A percentile compares a stretch with the other conserved stretches of the same genome.
phyloP scores from a whole-genome alignment of 2,797 vertebrate genomes.

The Setipinna tenuifilis region DNA sequence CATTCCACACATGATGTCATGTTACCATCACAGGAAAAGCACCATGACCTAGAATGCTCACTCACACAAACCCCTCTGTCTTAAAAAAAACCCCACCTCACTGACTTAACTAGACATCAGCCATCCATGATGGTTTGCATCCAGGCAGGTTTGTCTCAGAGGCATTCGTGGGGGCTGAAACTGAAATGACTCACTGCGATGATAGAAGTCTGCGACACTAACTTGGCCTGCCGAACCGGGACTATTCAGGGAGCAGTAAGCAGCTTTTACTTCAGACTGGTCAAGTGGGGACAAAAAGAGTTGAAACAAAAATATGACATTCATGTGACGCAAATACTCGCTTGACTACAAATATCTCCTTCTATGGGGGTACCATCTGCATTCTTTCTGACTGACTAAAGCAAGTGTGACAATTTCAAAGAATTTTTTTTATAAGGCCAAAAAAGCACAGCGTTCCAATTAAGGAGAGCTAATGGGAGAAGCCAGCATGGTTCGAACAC shows the following conservation, averaged over 20 bases:
- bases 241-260: constrained; percentile 5
- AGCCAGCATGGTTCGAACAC: background rate
- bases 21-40: background rate
- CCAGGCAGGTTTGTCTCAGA: constrained; percentile 17
- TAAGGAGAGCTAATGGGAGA: background rate
- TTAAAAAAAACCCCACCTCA: constrained; percentile 25
- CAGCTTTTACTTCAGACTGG: constrained; percentile 7
- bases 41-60: constrained; percentile 27
- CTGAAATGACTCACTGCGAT: background rate
- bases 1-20: background rate
- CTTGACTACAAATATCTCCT: background rate
- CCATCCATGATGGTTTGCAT: constrained; percentile 35
- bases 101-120: constrained; percentile 29
- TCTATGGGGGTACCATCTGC: constrained; percentile 14
- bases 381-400: constrained; percentile 1
- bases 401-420: background rate
- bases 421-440: background rate
- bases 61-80: constrained; percentile 25
- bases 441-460: background rate
- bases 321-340: background rate
- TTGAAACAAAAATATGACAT: background rate
- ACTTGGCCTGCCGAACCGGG: background rate
- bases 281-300: constrained; percentile 11
- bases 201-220: background rate
- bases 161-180: constrained; percentile 2